Base-by-base conservation (phyloP, 2,797 vertebrate genomes). In the Chaetodon trifasciatus region DNA sequence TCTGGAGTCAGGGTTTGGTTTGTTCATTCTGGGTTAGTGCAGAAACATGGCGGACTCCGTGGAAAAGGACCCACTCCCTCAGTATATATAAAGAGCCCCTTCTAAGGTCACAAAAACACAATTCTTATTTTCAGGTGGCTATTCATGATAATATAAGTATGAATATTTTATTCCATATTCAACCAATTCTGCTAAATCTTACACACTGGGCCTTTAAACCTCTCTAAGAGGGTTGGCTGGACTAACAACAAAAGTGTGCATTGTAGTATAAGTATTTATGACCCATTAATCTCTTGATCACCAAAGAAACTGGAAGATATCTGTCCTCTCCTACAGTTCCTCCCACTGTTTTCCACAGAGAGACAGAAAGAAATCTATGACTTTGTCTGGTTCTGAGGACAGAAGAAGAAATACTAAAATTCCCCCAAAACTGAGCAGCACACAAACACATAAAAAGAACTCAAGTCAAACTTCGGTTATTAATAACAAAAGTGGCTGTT, bases 401-500 rank as follows among this genome's bases (percentile, higher is more conserved):
- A 11, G 39, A 47, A 55, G 13, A 7, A n/a, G 35, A 61, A 70
- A 60, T 7, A 24, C 16, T 5, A 39, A 46, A 42, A 24, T 47
- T 3, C 35, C 10, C 12, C 21, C 0, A 4, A 61, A 74, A 37
- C 42, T 8, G 35, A 67, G 58, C 3, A 35, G 73, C 32, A 6
- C 40, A 13, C 50, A 28, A 19, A n/a, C 44, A 32, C 16, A 47
- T 52, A 11, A 21, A 8, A 66, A 76, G 10, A 80, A 64, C 39
- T 57, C 13, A 9, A 46, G 39, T 23, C 1, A 63, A 69, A 8
- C 16, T 62, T 68, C 61, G n/a, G 21, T 37, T 56, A 42, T 46
- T 39, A 67, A 65, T 15, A 60, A 60, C 56, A 76, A n/a, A 42
- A 50, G 7, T 28, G 44, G 23, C 9, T 42, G 37, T 73, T 39